Evolutionary conservation across 2,797 vertebrate genomes (phyloP), one percentile per base, ranked within the genome.

Genomic region (Tragelaphus oryx): DNA sequence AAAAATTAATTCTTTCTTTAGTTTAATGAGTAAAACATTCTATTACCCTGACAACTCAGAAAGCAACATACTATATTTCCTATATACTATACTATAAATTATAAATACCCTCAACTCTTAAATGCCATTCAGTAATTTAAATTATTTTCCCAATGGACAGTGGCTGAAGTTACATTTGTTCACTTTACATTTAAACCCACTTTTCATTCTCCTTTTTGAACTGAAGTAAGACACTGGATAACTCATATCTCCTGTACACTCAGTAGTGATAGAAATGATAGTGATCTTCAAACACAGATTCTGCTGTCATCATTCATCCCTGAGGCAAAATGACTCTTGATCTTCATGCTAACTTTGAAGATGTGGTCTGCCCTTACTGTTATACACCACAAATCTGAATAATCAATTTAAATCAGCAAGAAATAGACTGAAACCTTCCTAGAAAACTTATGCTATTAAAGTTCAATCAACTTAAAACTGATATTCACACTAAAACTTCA

Each of bases 381-480:
- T 41, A 75, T 14, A 60, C 3, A 55, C 24, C 18, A 22, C 13
- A 94, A 76, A 62, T 74, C 68, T 62, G 18, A 92, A 87, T n/a
- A 46, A 82, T 59, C 75, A 93, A 84, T 46, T 13, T 28, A 71
- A 93, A 89, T 92, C 28, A 46, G 28, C 46, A 80, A 46, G 12
- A 46, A 54, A 80, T n/a, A 6, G 2, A 50, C 4, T 59, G 14
- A 46, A 54, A 33, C 1, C 7, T 83, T 88, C 44, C n/a, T 48
- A 57, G 52, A 95, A 89, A 84, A 54, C 22, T 4, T 33, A 33
- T 12, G 24, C 4, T 10, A 33, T 52, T 82, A 5, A 87, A 83
- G 44, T 78, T 82, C 28, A 50, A 75, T 76, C 94, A 81, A 33
- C n/a, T 85, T 95, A 81, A 95, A 88, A 44, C 50, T 93, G 71